Conservation (phyloP, 2,113 vertebrate species). For the Heteronetta atricapilla region DNA sequence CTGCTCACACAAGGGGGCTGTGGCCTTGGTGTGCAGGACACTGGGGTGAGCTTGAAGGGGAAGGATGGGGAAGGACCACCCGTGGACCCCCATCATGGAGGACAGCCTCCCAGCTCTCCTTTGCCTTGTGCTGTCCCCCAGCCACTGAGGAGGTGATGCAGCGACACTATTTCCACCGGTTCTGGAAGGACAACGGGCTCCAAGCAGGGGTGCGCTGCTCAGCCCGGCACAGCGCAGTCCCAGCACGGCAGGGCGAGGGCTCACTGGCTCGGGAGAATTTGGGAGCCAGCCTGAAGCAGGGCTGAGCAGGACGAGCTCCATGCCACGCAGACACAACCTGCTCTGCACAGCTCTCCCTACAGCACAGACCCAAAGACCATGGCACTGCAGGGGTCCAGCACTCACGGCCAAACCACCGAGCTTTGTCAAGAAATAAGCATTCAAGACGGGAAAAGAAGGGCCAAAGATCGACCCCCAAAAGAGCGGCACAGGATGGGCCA, state of each 20-base stretch:
- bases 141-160: not conserved
- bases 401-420: not conserved
- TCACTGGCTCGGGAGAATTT: not conserved
- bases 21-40: not conserved
- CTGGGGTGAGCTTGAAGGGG: not conserved
- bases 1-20: not conserved
- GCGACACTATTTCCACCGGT: not conserved
- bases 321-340: not conserved
- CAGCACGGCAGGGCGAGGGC: fast-evolving
- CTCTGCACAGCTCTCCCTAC: not conserved
- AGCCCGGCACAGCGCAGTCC: not conserved
- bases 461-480: not conserved
- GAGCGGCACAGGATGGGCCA: not conserved
- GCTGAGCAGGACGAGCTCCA: not conserved
- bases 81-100: not conserved
- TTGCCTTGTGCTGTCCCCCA: fast-evolving
- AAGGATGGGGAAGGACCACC: not conserved
- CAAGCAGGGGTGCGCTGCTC: not conserved
- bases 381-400: not conserved
- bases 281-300: not conserved
- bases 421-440: not conserved
- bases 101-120: not conserved
- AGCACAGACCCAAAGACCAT: not conserved
- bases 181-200: not conserved
- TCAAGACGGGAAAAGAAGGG: not conserved